Evolutionary conservation across 2,797 vertebrate genomes (phyloP).

Genomic region (Mormyrops attenuatus): DNA sequence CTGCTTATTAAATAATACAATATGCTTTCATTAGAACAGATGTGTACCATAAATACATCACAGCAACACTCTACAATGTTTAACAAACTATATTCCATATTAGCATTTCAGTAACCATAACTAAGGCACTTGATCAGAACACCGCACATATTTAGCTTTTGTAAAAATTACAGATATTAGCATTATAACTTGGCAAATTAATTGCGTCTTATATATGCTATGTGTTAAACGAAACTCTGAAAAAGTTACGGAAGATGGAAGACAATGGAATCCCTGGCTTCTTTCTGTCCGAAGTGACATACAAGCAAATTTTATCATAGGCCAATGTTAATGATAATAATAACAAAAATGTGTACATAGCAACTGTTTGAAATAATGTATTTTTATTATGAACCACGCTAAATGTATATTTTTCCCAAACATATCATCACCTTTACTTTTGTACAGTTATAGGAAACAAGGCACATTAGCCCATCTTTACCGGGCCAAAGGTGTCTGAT

Average conservation of each 20-base stretch:
- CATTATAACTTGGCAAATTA: background rate
- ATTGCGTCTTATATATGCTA: background rate
- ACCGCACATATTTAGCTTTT: background rate
- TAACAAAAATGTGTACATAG: background rate
- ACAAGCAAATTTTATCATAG: background rate
- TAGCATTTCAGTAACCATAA: background rate
- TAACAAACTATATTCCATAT: background rate
- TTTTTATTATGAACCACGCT: background rate
- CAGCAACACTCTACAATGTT: background rate
- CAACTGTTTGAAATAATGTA: background rate
- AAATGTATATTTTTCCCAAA: background rate
- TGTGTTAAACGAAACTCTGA: background rate
- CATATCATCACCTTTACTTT: background rate
- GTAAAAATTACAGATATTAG: background rate
- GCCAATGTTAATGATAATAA: background rate
- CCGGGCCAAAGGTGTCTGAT: background rate
- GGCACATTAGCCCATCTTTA: background rate
- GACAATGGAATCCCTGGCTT: background rate
- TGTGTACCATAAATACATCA: background rate
- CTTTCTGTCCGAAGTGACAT: background rate
- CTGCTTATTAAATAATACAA: background rate
- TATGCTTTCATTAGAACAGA: background rate
- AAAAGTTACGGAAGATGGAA: background rate
- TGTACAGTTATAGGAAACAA: background rate
- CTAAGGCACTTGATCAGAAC: background rate